Conservation (phyloP, 2,113 vertebrate genomes). For the Machaerirhynchus nigripectus region DNA sequence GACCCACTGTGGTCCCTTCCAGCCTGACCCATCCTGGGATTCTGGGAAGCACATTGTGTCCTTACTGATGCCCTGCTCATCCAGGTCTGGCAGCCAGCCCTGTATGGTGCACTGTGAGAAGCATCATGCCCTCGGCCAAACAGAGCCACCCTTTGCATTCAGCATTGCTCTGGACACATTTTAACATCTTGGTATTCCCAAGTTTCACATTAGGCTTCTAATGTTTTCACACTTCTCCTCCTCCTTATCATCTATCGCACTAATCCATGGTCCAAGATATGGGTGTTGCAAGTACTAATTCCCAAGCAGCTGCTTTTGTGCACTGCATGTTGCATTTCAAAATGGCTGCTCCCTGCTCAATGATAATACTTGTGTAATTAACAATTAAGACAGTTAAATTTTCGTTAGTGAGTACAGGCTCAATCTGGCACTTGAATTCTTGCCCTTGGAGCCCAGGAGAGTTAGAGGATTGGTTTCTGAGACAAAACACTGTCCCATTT, state of each 20-base stretch:
- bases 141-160: background rate
- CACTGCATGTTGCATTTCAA: background rate
- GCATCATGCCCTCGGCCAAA: background rate
- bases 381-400: background rate
- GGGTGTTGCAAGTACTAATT: background rate
- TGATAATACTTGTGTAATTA: background rate
- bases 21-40: background rate
- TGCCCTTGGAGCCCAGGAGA: background rate
- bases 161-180: background rate
- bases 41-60: rapidly evolving
- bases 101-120: background rate
- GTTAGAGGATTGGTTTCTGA: background rate
- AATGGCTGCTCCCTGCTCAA: background rate
- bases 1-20: background rate
- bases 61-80: background rate
- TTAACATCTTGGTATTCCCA: background rate
- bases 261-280: background rate
- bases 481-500: background rate
- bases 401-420: background rate
- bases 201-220: background rate
- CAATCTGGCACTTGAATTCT: background rate
- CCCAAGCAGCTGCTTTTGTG: background rate
- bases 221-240: background rate
- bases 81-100: background rate
- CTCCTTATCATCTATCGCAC: background rate